Evolutionary conservation across 2,797 vertebrate species (phyloP).

Genomic region (Tenualosa ilisha): DNA sequence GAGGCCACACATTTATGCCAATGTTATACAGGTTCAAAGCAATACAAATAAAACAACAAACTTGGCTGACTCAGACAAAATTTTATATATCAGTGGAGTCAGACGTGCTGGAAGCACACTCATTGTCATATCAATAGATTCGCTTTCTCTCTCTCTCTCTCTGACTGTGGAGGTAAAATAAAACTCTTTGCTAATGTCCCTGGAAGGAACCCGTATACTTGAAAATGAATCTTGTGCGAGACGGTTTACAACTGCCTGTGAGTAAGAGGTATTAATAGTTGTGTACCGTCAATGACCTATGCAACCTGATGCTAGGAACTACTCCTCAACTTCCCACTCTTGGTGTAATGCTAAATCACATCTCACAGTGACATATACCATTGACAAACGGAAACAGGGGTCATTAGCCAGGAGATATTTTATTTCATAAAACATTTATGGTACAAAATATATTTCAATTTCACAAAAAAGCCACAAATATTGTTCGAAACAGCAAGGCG

Average conservation of each 20-base stretch:
- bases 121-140: conserved; percentile 5
- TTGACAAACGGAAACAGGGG: conserved; percentile 48
- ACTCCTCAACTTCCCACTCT: conserved; percentile 21
- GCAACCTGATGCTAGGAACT: conserved; percentile 55
- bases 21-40: too few species aligned
- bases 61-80: neutral
- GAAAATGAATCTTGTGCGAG: conserved; percentile 48
- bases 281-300: conserved; percentile 43
- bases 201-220: conserved; percentile 54
- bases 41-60: too few species aligned
- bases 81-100: neutral
- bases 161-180: conserved; percentile 38
- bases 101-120: neutral
- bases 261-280: conserved; percentile 63
- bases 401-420: conserved; percentile 55
- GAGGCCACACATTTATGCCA: too few species aligned
- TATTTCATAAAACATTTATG: conserved; percentile 69
- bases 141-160: too few species aligned
- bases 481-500: conserved; percentile 58
- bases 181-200: conserved; percentile 46
- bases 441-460: conserved; percentile 75
- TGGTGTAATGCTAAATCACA: conserved; percentile 65
- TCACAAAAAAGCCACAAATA: conserved; percentile 71
- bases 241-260: conserved; percentile 56
- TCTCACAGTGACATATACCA: conserved; percentile 30